Evolutionary conservation across 2,888 invertebrate species (phyloP), one percentile per base, ranked within the genome.

Genomic region (Phortica okadai): DNA sequence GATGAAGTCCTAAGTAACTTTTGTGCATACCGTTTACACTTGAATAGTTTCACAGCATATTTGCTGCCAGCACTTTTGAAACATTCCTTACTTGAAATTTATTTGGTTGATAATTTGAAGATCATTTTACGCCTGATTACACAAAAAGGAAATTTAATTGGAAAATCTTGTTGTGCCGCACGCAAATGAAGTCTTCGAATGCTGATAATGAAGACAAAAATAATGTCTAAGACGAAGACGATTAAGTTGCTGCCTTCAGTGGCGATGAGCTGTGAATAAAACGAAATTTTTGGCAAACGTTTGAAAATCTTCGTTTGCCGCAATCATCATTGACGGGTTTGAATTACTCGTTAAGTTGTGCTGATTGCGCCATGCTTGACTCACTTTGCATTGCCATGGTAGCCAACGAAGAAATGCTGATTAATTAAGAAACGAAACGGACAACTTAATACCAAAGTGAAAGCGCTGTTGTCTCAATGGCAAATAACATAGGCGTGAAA

Each of bases 111-210:
- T 75, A 58, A 76, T 79, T 76, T 77, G 74, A 78, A 76, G 77
- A 83, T 83, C 80, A 86, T 82, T 86, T 85, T 74, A 81, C 81
- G 76, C 76, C 69, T 84, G 83, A 86, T 84, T 85, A 79, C 83
- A 80, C 86, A 78, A 79, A 77, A 59, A 45, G n/a, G 75, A 76
- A 74, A 70, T 74, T 77, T 84, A 85, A 88, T 85, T 88, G 88
- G 85, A 82, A 86, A 87, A 86, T 79, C 74, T 81, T 86, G 80
- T 83, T 66, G 42, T 41, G 6, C 6, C 25, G 14, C 0, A n/a
- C n/a, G 56, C 56, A 56, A 16, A 56, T 56, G 56, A 56, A 33
- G 56, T 16, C n/a, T 56, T 56, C 56, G 7, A n/a, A 6, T 56
- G 14, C n/a, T 33, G 33, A 33, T 33, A 10, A 56, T 56, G 11